Evolutionary conservation across 2,113 vertebrate genomes (phyloP).

Genomic region (Caracal caracal): DNA sequence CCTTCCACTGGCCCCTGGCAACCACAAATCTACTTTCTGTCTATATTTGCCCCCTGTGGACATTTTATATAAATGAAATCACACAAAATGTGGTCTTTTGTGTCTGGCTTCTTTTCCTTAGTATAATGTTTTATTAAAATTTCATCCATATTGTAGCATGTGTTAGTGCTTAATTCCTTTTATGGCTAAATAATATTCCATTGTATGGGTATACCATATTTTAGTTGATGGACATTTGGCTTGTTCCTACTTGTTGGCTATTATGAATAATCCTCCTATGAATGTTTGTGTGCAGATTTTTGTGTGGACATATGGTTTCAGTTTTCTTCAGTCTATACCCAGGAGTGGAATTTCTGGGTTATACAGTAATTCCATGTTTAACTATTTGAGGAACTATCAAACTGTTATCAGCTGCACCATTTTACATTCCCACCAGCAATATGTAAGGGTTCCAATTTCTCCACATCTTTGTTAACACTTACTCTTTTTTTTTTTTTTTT

Average conservation of each 20-base stretch:
- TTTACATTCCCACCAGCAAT: background rate
- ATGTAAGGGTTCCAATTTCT: background rate
- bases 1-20: background rate
- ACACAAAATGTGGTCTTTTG: background rate
- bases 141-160: background rate
- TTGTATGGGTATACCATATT: background rate
- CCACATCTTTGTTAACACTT: background rate
- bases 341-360: background rate
- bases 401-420: background rate
- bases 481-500: background rate
- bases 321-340: background rate
- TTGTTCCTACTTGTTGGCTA: background rate
- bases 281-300: background rate
- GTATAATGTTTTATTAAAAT: background rate
- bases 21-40: background rate
- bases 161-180: background rate
- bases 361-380: background rate
- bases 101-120: background rate
- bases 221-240: background rate
- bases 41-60: background rate
- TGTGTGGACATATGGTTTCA: background rate
- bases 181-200: conserved; percentile 4
- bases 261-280: background rate
- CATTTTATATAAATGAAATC: background rate
- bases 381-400: background rate